phyloP scores from a whole-genome alignment of 2,113 vertebrate genomes.

The Mobula hypostoma region DNA sequence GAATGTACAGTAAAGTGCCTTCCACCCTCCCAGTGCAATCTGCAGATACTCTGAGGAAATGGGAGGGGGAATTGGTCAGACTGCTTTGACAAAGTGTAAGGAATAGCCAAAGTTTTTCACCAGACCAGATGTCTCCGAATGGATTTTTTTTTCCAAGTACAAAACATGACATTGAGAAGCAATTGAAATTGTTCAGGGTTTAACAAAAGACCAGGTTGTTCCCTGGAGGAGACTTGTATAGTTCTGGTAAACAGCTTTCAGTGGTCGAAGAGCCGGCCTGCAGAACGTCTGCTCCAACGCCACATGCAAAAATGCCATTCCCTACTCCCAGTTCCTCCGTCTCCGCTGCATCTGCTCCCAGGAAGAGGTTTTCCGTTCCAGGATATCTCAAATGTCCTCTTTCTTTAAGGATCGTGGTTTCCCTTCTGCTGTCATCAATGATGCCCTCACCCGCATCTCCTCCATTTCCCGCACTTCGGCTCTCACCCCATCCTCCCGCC shows the following conservation, averaged over 20 bases:
- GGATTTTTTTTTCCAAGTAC: not conserved
- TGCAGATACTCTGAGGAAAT: not conserved
- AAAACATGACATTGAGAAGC: not conserved
- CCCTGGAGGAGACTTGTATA: not conserved
- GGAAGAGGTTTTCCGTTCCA: too few relatives aligned
- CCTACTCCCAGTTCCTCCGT: too few relatives aligned
- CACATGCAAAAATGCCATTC: too few relatives aligned
- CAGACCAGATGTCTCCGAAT: not conserved
- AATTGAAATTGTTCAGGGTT: not conserved
- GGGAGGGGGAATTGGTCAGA: not conserved
- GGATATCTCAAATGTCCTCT: too few relatives aligned
- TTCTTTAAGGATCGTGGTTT: too few relatives aligned
- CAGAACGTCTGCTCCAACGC: not conserved
- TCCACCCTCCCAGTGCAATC: not conserved
- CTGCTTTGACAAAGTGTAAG: not conserved
- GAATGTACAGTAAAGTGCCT: not conserved
- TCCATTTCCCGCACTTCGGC: too few relatives aligned
- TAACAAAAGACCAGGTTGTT: not conserved
- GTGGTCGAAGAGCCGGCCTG: not conserved
- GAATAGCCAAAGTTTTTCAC: not conserved
- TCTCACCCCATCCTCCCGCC: too few relatives aligned
- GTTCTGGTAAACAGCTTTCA: not conserved
- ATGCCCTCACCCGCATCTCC: too few relatives aligned
- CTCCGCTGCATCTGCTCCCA: too few relatives aligned
- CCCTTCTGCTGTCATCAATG: too few relatives aligned